Evolutionary conservation across 2,888 invertebrate genomes (phyloP).

Genomic region (Pollenia amentaria): DNA sequence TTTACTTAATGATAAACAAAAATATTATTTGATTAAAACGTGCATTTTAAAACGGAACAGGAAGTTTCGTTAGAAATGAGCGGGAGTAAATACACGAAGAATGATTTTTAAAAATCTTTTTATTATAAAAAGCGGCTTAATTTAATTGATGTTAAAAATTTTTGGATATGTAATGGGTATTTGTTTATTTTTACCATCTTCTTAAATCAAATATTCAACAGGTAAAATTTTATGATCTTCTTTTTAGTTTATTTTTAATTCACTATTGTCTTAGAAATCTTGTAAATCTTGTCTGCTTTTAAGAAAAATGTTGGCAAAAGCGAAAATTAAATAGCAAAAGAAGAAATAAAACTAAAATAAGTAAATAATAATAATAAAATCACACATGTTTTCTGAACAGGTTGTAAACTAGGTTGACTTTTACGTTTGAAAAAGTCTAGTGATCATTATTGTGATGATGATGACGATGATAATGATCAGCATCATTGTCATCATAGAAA

Average conservation of each 20-base stretch:
- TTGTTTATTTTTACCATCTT: neutral
- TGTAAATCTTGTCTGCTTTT: constrained; percentile 55
- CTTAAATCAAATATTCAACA: neutral
- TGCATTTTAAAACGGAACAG: constrained; percentile 21
- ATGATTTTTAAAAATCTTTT: neutral
- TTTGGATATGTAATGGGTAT: neutral
- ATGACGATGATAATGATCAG: neutral
- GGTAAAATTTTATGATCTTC: neutral
- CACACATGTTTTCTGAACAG: constrained; percentile 63
- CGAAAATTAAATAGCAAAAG: constrained; percentile 13
- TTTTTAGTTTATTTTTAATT: neutral
- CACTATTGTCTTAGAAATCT: constrained; percentile 47
- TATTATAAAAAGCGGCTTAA: constrained; percentile 16
- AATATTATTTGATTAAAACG: too few species aligned
- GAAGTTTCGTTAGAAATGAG: constrained; percentile 1
- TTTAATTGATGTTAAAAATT: neutral
- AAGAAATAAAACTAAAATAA: neutral
- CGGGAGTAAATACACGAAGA: neutral
- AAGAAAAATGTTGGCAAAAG: constrained; percentile 58
- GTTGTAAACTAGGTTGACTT: constrained; percentile 72
- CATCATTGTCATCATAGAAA: neutral
- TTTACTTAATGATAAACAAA: neutral
- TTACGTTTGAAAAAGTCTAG: constrained; percentile 22
- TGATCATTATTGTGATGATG: neutral
- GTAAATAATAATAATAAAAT: constrained; percentile 32